Base-by-base conservation (phyloP, 2,797 vertebrate genomes). In the Falco biarmicus region DNA sequence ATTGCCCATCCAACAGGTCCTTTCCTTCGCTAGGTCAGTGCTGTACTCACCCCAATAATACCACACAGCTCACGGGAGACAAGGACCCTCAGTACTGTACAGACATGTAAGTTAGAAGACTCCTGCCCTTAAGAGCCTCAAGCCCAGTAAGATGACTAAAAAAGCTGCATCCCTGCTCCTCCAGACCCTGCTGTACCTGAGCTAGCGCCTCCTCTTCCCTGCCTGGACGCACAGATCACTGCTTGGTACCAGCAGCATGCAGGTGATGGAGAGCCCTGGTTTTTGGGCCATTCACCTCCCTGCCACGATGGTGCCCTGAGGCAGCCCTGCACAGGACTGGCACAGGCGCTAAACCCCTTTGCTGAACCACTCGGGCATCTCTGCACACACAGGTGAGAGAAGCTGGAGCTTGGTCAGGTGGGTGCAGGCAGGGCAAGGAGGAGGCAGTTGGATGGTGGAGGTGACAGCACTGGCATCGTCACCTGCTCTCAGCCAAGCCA, bases 291-390 rank as follows among this genome's bases (percentile, higher is more conserved):
- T 43, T 59, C n/a, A 15, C 16, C 13, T 13, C 59, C 22, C 28
- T 0, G 2, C 39, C 60, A 16, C 1, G 25, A 25, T 1, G 11
- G 34, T 18, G 45, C 32, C 41, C 60, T 14, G 37, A 31, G 21
- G 14, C n/a, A 22, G 79, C 65, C 34, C 45, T 1, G 1, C 41
- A 24, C 17, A 5, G 59, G 41, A 25, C 19, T 0, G 2, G 79
- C 71, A 41, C 0, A 12, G 63, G 56, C 50, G 11, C 8, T 14
- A 34, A 68, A 17, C 3, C 69, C 53, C 18, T 39, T 61, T 29
- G 57, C 64, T 32, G 56, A 75, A 48, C 45, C 4, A 1, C 50
- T 64, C 10, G 32, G 43, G 29, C 48, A 39, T 12, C 68, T 68
- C 81, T 31, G n/a, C n/a, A 45, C 57, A 61, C 31, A 18, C 21